Evolutionary conservation across 2,797 vertebrate species (phyloP), one percentile per base, ranked within the genome.

Genomic region (Aplochiton taeniatus): DNA sequence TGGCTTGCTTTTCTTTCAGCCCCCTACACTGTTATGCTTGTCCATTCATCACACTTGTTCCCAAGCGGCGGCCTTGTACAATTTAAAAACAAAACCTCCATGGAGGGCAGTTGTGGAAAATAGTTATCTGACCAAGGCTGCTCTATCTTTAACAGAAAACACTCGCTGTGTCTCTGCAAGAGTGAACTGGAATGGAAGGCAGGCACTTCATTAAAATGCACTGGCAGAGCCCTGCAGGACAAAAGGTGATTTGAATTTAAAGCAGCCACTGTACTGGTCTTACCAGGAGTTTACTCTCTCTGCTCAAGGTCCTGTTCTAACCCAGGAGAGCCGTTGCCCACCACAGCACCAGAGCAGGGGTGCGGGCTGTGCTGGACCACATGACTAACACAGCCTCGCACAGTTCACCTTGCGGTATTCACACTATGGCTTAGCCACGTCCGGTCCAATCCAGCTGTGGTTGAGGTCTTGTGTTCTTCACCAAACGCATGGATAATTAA

Each of bases 171-270:
- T 74, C 78, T 76, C 57, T 70, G 74, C 69, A 58, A 44, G 50
- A 67, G 63, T 60, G n/a, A n/a, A n/a, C 9, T 49, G 71, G 59
- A 9, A 19, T 50, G 69, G 61, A 52, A 66, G 61, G 67, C 52
- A 74, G 75, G 77, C 13, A 4, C 62, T 66, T 83, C 69, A 77
- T 83, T 85, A 64, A 56, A 67, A 86, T 87, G 81, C 80, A 75
- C 67, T 61, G 70, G 54, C 19, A 63, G 72, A 75, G 56, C 65
- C 64, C 72, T 56, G 64, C 70, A 74, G 74, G 70, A 74, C 74
- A 55, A 55, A 77, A n/a, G 78, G 60, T 76, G 83, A 78, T 72
- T 63, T 54, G 77, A 87, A 85, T 88, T 65, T 82, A 79, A 81
- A 87, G 74, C 48, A 58, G 73, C 54, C 68, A 57, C 68, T 74